Evolutionary conservation across 2,888 invertebrate species (phyloP).

Genomic region (Metallyticus violacea): DNA sequence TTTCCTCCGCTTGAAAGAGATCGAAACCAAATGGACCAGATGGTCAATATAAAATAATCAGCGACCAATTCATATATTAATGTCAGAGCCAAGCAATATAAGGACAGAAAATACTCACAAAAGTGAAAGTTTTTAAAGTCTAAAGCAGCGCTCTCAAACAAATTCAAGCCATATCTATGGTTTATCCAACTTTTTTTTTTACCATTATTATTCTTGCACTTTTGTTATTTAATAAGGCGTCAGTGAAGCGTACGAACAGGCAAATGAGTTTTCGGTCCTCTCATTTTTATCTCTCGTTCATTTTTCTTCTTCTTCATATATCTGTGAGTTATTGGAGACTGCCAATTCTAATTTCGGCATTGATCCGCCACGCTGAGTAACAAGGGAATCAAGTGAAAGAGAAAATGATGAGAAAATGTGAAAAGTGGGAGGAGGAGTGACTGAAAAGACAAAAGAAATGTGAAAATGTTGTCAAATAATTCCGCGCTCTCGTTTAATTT

Average conservation of each 20-base stretch:
- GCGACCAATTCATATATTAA: too few species aligned
- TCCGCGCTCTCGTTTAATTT: background rate
- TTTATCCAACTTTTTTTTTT: too few species aligned
- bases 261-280: background rate
- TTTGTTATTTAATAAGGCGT: background rate
- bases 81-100: too few species aligned
- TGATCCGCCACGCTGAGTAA: background rate
- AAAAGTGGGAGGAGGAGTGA: background rate
- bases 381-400: background rate
- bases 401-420: background rate
- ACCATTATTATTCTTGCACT: background rate
- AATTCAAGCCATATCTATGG: too few species aligned
- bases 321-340: background rate
- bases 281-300: background rate
- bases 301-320: background rate
- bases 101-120: too few species aligned
- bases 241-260: background rate
- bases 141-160: too few species aligned
- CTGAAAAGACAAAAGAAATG: background rate
- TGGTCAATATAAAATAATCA: too few species aligned
- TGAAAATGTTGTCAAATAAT: background rate
- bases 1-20: too few species aligned
- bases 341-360: background rate
- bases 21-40: too few species aligned
- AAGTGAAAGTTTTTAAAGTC: too few species aligned